Conservation (phyloP, 2,888 invertebrate genomes). For the Synergus umbraculus region DNA sequence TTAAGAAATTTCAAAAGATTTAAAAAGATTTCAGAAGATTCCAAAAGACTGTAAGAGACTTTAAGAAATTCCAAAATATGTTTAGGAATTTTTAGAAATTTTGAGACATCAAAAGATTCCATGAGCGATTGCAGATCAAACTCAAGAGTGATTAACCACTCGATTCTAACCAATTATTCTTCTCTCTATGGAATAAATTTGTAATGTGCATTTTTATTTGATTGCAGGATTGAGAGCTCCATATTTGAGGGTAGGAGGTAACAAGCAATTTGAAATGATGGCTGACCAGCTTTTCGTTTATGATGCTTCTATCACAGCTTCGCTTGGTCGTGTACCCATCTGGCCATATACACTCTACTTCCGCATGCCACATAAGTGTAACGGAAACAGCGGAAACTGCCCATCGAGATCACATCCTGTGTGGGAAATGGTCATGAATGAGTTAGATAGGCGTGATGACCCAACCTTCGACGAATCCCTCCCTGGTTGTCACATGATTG, state of each 20-base stretch:
- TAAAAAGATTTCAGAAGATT: too few species aligned
- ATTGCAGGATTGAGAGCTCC: slow-evolving; percentile 85
- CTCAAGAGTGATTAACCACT: too few species aligned
- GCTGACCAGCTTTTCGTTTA: slow-evolving; percentile 96
- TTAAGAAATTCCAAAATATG: too few species aligned
- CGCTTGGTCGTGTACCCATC: slow-evolving; percentile 91
- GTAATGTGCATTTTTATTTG: slow-evolving; percentile 75
- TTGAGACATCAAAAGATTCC: too few species aligned
- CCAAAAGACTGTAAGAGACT: too few species aligned
- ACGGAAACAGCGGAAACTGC: slow-evolving; percentile 95
- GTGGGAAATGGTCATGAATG: slow-evolving; percentile 98
- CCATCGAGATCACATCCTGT: slow-evolving; percentile 94
- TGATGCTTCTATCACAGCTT: slow-evolving; percentile 96
- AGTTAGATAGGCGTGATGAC: slow-evolving; percentile 94
- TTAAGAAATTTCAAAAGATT: too few species aligned
- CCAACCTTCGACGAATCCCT: slow-evolving; percentile 95
- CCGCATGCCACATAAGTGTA: slow-evolving; percentile 97
- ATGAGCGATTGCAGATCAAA: too few species aligned
- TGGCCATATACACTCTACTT: slow-evolving; percentile 99
- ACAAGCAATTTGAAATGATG: slow-evolving; percentile 98
- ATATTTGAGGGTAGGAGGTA: slow-evolving; percentile 93
- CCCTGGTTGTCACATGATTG: slow-evolving; percentile 96
- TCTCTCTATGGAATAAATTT: not conserved
- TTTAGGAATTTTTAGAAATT: too few species aligned
- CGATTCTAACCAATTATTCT: too few species aligned